Conservation (phyloP, 2,797 vertebrate genomes). For the Oceanodroma leucorhoa region DNA sequence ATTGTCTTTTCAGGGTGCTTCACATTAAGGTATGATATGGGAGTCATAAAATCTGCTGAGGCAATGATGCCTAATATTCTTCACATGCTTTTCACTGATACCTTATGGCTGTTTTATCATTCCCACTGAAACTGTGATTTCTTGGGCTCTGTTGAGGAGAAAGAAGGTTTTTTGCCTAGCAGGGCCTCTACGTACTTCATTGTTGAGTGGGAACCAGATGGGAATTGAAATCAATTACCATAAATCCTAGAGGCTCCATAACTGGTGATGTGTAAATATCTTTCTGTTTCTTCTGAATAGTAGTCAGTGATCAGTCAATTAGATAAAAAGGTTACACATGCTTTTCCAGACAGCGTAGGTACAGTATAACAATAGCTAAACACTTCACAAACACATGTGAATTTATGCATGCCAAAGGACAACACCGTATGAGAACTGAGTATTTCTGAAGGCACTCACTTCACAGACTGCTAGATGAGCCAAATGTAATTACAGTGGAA, state of each 20-base stretch:
- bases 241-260: slow-evolving; percentile 70
- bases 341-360: slow-evolving; percentile 66
- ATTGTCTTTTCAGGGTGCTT: slow-evolving; percentile 46
- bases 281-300: slow-evolving; percentile 70
- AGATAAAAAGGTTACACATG: slow-evolving; percentile 71
- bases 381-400: slow-evolving; percentile 64
- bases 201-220: slow-evolving; percentile 74
- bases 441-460: slow-evolving; percentile 47
- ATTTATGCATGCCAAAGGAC: slow-evolving; percentile 53
- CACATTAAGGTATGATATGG: slow-evolving; percentile 54
- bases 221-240: slow-evolving; percentile 73
- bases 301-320: slow-evolving; percentile 70
- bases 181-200: slow-evolving; percentile 55
- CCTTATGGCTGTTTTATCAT: slow-evolving; percentile 58
- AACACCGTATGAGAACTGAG: neutral
- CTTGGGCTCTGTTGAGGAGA: slow-evolving; percentile 37
- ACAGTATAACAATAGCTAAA: slow-evolving; percentile 65
- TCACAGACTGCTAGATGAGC: slow-evolving; percentile 45
- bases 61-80: slow-evolving; percentile 54
- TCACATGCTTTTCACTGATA: slow-evolving; percentile 65
- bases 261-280: slow-evolving; percentile 74
- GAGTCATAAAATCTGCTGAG: slow-evolving; percentile 58
- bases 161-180: slow-evolving; percentile 54
- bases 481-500: slow-evolving; percentile 46
- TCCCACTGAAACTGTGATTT: slow-evolving; percentile 50